Conservation (phyloP, 2,797 vertebrate genomes). For the Enteromius thamalakanensis region DNA sequence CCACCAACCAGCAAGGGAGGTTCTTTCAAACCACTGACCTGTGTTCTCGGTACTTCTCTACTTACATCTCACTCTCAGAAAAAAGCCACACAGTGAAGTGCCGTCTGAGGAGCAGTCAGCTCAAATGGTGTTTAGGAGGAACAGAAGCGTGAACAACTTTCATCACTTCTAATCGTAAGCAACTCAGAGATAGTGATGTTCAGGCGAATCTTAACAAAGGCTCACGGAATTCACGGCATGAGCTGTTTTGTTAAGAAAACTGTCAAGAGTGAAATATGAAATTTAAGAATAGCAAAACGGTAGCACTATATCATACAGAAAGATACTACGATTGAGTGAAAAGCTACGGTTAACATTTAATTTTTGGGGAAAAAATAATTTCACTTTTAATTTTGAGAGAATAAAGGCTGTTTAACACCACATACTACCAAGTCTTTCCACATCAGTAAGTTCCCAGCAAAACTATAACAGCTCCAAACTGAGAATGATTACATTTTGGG, state of each 20-base stretch:
- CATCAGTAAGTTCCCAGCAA: not conserved
- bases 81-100: slow-evolving; percentile 35
- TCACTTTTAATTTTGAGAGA: slow-evolving; percentile 4
- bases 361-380: accelerated
- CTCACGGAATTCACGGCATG: slow-evolving; percentile 2
- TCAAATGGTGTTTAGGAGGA: slow-evolving; percentile 27
- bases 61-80: slow-evolving; percentile 40
- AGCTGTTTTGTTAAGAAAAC: slow-evolving; percentile 19
- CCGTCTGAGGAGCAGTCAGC: slow-evolving; percentile 40
- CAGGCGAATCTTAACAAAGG: slow-evolving; percentile 8
- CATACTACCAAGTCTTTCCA: not conserved
- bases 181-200: slow-evolving; percentile 33
- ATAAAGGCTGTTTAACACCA: not conserved
- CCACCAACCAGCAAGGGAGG: slow-evolving; percentile 30
- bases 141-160: slow-evolving; percentile 42
- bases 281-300: not conserved
- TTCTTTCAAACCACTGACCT: slow-evolving; percentile 44
- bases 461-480: not conserved
- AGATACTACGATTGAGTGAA: not conserved
- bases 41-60: slow-evolving; percentile 30
- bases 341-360: not conserved
- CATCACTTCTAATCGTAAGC: slow-evolving; percentile 33
- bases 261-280: slow-evolving; percentile 15
- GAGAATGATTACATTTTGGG: not conserved
- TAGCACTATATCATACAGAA: not conserved